A percentile compares a stretch with the other conserved stretches of the same genome.
Evolutionary conservation across 1,140 invertebrate species (phyloP).

Genomic region (Zaprionus davidi): DNA sequence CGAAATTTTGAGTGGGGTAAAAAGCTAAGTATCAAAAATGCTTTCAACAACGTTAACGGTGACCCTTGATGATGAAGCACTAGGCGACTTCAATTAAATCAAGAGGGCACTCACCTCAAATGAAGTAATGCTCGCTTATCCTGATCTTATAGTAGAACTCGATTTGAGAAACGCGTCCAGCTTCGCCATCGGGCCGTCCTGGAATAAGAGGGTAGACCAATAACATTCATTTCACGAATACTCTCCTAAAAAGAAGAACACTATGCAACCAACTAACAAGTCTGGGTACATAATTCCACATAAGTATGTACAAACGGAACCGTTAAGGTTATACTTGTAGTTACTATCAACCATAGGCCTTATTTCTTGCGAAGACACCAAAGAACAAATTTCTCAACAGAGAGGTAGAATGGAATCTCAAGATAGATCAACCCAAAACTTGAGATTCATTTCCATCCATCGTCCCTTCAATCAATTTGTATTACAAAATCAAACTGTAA

Average conservation of each 20-base stretch:
- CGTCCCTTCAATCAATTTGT: no score
- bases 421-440: no score
- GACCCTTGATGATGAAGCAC: not conserved
- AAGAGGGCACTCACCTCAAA: not conserved
- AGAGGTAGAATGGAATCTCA: no score
- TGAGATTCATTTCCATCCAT: no score
- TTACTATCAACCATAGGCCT: no score
- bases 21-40: not conserved
- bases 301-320: no score
- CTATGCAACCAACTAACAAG: not conserved
- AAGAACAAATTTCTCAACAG: no score
- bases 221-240: not conserved
- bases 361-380: no score
- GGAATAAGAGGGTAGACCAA: conserved; percentile 1
- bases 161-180: not conserved
- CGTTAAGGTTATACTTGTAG: no score
- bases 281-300: no score
- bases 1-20: not conserved
- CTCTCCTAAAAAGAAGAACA: not conserved
- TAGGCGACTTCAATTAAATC: not conserved
- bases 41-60: not conserved
- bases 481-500: no score
- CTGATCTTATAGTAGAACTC: not conserved
- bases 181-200: not conserved
- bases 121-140: not conserved